Evolutionary conservation across 2,113 vertebrate species (phyloP).

Genomic region (Cyprinodon variegatus): DNA sequence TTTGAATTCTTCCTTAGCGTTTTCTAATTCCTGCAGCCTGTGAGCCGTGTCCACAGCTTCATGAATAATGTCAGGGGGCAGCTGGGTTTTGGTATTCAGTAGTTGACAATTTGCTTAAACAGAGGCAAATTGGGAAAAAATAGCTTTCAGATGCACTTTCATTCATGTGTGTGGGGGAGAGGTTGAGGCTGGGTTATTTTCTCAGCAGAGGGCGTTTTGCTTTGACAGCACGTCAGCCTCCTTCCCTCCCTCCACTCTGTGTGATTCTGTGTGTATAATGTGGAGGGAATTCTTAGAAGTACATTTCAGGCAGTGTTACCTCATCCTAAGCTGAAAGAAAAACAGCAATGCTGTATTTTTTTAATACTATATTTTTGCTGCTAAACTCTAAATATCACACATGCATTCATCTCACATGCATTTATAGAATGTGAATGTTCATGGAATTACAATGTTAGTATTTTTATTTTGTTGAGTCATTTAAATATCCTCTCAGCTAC

Average conservation of each 20-base stretch:
- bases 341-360: not conserved
- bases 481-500: not conserved
- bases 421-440: not conserved
- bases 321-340: not conserved
- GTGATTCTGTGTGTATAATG: conserved; percentile 14
- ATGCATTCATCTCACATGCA: not conserved
- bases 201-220: conserved; percentile 52
- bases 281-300: not conserved
- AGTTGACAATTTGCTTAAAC: conserved; percentile 75
- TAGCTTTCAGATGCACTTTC: conserved; percentile 69
- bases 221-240: conserved; percentile 44
- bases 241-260: conserved; percentile 9
- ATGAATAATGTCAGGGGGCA: conserved; percentile 69
- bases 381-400: not conserved
- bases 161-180: conserved; percentile 53
- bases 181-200: conserved; percentile 60
- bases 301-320: not conserved
- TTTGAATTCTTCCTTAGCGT: conserved; percentile 69
- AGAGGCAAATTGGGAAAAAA: conserved; percentile 73
- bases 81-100: conserved; percentile 70
- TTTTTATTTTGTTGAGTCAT: not conserved
- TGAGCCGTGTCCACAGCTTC: conserved; percentile 36
- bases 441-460: not conserved
- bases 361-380: not conserved
- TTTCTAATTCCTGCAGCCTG: conserved; percentile 69